These are phyloP conservation scores for Sarotherodon lohbergeri DNA, from an alignment of 2,113 vertebrate genomes.

Conservation along the genomic window DNA sequence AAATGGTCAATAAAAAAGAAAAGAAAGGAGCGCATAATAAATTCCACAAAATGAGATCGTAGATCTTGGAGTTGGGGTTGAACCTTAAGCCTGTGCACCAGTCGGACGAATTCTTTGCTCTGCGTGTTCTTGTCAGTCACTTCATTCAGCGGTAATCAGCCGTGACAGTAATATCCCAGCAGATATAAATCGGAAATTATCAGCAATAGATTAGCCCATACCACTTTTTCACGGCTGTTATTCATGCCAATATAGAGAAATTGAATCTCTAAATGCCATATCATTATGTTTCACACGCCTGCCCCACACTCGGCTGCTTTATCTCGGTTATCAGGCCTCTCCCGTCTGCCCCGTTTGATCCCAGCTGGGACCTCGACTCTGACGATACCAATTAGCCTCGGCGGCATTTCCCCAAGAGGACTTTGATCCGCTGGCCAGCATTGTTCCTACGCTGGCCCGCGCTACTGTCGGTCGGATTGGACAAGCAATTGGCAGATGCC, in stretches of 20 bases:
- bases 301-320: slow-evolving; percentile 8
- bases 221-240: slow-evolving; percentile 34
- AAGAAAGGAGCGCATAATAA: neutral
- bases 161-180: slow-evolving; percentile 36
- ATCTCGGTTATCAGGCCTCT: slow-evolving; percentile 24
- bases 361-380: slow-evolving; percentile 45
- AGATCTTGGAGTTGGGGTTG: neutral
- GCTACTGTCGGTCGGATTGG: neutral
- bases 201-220: slow-evolving; percentile 37
- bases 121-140: slow-evolving; percentile 30
- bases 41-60: neutral
- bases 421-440: slow-evolving; percentile 47
- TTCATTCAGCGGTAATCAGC: slow-evolving; percentile 23
- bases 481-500: slow-evolving; percentile 38
- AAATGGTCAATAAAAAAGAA: neutral
- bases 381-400: slow-evolving; percentile 41
- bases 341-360: slow-evolving; percentile 20
- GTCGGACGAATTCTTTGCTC: neutral
- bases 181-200: slow-evolving; percentile 56
- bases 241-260: slow-evolving; percentile 37
- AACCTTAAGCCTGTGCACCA: neutral
- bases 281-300: slow-evolving; percentile 44
- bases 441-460: slow-evolving; percentile 6
- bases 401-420: slow-evolving; percentile 21
- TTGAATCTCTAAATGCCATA: slow-evolving; percentile 45